These are phyloP conservation scores for Saccostrea glomerata DNA, from an alignment of 1,140 invertebrate species.

Conservation along the genomic window DNA sequence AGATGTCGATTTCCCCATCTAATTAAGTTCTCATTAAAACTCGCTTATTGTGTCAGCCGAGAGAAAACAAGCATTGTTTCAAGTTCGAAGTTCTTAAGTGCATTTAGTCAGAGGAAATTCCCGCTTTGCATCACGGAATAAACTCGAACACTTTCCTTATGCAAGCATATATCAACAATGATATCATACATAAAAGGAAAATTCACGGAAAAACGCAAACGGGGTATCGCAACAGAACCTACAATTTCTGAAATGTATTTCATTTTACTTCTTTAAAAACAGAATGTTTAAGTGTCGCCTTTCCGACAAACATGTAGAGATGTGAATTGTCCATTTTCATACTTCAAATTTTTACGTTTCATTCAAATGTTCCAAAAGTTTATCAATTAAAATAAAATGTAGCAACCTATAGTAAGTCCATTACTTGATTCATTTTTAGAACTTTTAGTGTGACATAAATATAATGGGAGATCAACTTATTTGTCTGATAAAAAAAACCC, in stretches of 20 bases:
- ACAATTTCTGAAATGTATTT: no score
- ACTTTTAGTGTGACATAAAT: neutral
- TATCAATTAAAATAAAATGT: no score
- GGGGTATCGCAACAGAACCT: no score
- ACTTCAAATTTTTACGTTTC: neutral
- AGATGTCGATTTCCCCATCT: slow-evolving; percentile 28
- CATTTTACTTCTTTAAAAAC: no score
- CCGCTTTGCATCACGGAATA: slow-evolving; percentile 13
- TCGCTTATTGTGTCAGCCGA: neutral
- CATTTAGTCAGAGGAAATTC: slow-evolving; percentile 32
- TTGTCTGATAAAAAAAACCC: no score
- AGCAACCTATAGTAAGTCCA: neutral
- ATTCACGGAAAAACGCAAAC: neutral
- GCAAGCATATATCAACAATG: neutral
- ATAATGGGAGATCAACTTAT: neutral
- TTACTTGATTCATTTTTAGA: neutral
- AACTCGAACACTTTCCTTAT: slow-evolving; percentile 9
- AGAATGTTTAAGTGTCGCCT: no score
- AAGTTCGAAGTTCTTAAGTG: slow-evolving; percentile 24
- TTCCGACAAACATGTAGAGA: neutral
- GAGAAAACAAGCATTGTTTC: slow-evolving; percentile 36
- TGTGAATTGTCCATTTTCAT: neutral
- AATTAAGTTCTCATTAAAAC: slow-evolving; percentile 38
- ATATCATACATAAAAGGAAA: slow-evolving; percentile 16
- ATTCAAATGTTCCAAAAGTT: no score